Percentiles rank a stretch among this genome's conserved stretches.
Conservation (phyloP, 2,888 invertebrate species). For the Fragum sueziense region DNA sequence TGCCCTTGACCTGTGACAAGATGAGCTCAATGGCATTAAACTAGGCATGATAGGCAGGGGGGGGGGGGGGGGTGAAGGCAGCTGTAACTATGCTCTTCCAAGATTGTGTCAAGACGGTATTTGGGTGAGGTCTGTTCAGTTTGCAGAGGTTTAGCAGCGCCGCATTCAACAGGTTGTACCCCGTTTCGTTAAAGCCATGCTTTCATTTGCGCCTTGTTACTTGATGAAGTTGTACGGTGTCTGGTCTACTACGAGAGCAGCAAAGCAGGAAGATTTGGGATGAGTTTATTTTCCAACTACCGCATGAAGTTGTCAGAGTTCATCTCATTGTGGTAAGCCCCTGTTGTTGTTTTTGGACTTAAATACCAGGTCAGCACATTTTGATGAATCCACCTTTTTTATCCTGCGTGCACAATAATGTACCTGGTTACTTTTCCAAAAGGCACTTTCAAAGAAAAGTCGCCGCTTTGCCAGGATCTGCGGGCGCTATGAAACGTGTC, state of each 20-base stretch:
- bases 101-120: slow-evolving; percentile 11
- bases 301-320: background rate
- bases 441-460: background rate
- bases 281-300: background rate
- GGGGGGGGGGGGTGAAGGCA: background rate
- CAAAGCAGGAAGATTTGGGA: background rate
- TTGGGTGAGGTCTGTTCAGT: background rate
- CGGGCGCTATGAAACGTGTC: background rate
- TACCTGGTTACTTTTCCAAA: background rate
- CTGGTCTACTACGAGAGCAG: slow-evolving; percentile 22
- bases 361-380: background rate
- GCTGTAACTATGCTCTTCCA: slow-evolving; percentile 25
- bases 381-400: slow-evolving; percentile 27
- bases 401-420: slow-evolving; percentile 1
- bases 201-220: slow-evolving; percentile 20
- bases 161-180: slow-evolving; percentile 20
- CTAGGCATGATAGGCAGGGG: background rate
- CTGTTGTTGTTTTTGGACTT: background rate
- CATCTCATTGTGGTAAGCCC: too few relatives aligned
- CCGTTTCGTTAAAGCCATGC: slow-evolving; percentile 15
- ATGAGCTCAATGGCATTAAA: background rate
- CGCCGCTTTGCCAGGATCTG: background rate
- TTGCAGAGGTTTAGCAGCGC: slow-evolving; percentile 26
- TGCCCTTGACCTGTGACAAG: slow-evolving; percentile 2
- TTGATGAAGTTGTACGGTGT: slow-evolving; percentile 30